phyloP scores from a whole-genome alignment of 2,113 vertebrate genomes.

The Calidris pugnax region DNA sequence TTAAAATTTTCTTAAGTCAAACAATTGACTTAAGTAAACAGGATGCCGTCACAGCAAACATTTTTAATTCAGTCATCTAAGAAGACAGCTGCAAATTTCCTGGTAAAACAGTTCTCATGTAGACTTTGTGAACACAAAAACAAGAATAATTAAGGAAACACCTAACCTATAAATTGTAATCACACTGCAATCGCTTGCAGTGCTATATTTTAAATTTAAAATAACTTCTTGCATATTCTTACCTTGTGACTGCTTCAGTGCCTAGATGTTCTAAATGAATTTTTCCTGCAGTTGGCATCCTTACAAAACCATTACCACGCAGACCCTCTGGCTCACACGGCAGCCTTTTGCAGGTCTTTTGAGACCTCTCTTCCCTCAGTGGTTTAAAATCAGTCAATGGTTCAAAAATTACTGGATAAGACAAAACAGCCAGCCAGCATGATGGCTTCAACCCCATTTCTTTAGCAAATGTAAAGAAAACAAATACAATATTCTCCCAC shows the following conservation, averaged over 20 bases:
- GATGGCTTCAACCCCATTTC: background rate
- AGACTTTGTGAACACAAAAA: background rate
- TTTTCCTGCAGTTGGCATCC: background rate
- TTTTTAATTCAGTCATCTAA: background rate
- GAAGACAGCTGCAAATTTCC: background rate
- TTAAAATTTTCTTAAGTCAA: background rate
- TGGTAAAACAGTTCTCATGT: background rate
- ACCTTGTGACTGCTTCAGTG: background rate
- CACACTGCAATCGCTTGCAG: background rate
- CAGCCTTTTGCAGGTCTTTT: background rate
- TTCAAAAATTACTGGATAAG: background rate
- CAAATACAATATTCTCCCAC: background rate
- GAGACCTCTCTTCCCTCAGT: background rate
- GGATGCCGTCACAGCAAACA: background rate
- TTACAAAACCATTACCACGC: background rate
- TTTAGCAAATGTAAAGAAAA: background rate
- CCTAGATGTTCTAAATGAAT: background rate
- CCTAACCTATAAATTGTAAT: background rate
- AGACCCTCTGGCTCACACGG: background rate
- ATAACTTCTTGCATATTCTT: background rate
- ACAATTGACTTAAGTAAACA: background rate
- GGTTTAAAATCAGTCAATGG: background rate
- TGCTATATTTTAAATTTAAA: background rate
- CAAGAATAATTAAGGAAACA: background rate
- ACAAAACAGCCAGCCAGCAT: background rate